Evolutionary conservation across 2,888 invertebrate genomes (phyloP), one percentile per base, ranked within the genome.

Genomic region (Dicranocentrus wangi): DNA sequence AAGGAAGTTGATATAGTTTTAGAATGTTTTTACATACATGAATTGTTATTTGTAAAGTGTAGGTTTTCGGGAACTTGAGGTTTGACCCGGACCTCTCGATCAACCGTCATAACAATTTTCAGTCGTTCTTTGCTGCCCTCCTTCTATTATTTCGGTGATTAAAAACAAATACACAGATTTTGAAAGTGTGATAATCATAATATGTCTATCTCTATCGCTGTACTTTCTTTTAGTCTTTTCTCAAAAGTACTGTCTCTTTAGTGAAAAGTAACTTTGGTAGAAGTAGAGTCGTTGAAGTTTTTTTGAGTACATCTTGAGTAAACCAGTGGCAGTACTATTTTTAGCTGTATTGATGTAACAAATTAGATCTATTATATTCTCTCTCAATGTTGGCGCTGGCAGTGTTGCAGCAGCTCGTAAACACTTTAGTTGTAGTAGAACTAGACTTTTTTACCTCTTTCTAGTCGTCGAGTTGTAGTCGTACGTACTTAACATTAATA

Each of bases 41-140:
- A 82, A 73, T 72, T 83, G 78, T 81, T 82, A 76, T 83, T 84
- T 81, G 82, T 85, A 78, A 86, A 83, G 84, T 84, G 83, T 84
- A 99, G 98, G 97, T 99, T 90, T 82, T 82, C 75, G 78, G 78
- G 51, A 99, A 99, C 93, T 98, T 99, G 91, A 93, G 93, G 89
- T 93, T 98, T 92, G 93, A 95, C 90, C 93, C 97, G 88, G 94
- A 93, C 88, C 93, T 94, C 89, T 93, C 95, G 89, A 97, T 99
- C 91, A 98, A 95, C 91, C 94, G 99, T 90, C 99, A 99, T 93
- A 99, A 99, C 93, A 99, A 99, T 93, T 99, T 99, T 93, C 94
- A 97, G 91, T 96, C 95, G 91, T 99, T 99, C 92, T 94, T 96
- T 91, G 96, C 97, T 92, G 97, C 97, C 90, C 93, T 99, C 89